Evolutionary conservation across 2,888 invertebrate species (phyloP).

Genomic region (Hetaerina titia): DNA sequence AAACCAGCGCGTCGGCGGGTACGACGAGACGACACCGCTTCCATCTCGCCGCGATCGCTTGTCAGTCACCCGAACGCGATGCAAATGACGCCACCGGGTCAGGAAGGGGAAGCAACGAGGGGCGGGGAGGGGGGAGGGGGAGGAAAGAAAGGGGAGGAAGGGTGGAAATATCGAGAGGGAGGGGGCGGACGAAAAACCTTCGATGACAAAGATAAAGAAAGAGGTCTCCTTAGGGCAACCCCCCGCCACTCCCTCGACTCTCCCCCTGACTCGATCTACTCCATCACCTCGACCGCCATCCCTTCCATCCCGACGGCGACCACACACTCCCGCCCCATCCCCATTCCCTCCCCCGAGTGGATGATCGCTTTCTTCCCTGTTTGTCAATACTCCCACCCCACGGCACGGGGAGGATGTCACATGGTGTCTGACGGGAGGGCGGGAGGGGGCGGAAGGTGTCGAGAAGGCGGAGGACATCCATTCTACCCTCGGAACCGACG

Average conservation of each 20-base stretch:
- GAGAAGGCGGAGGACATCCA: background rate
- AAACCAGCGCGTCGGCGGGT: background rate
- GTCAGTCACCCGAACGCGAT: slow-evolving; percentile 21
- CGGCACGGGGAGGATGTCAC: background rate
- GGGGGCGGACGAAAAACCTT: background rate
- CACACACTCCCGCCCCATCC: too few species aligned
- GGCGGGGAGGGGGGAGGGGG: background rate
- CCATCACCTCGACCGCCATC: too few species aligned
- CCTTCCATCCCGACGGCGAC: too few species aligned
- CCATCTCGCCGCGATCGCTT: slow-evolving; percentile 34
- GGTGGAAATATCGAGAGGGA: background rate
- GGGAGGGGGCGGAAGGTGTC: background rate
- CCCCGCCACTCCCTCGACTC: background rate
- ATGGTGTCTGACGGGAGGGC: background rate
- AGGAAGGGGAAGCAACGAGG: background rate
- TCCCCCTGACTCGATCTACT: background rate
- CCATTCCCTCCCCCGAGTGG: background rate
- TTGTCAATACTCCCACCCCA: background rate
- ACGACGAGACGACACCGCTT: slow-evolving; percentile 2
- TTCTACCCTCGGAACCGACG: background rate
- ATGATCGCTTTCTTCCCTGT: background rate
- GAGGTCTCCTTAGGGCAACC: background rate
- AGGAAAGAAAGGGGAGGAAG: background rate
- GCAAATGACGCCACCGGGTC: background rate
- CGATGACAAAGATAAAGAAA: background rate